Evolutionary conservation across 2,797 vertebrate genomes (phyloP).

Genomic region (Schizopygopsis pylzovi): DNA sequence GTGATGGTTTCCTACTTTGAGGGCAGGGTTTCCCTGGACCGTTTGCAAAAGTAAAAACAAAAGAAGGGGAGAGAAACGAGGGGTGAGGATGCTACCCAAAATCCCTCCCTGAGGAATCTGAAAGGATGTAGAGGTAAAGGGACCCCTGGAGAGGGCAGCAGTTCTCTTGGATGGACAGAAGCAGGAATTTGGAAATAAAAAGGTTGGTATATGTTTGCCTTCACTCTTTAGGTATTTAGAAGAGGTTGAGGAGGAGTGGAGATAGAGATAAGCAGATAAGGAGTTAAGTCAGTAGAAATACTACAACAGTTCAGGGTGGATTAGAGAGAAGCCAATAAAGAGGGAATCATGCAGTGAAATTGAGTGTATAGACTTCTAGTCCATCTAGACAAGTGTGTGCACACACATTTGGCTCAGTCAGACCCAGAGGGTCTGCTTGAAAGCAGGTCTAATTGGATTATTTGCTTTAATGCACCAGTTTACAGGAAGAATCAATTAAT

Average conservation of each 20-base stretch:
- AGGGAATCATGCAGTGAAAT: conserved; percentile 35
- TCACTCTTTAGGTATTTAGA: not conserved
- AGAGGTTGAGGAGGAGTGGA: not conserved
- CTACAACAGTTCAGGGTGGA: not conserved
- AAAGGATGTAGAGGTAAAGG: conserved; percentile 3
- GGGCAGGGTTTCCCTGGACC: conserved; percentile 28
- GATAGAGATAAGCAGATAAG: not conserved
- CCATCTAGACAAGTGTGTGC: conserved; percentile 34
- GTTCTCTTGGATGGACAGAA: conserved; percentile 36
- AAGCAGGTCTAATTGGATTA: conserved; percentile 59
- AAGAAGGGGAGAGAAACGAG: conserved; percentile 24
- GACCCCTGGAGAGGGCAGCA: conserved; percentile 7
- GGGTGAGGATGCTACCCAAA: conserved; percentile 24
- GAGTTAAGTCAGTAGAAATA: not conserved
- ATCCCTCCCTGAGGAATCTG: conserved; percentile 33
- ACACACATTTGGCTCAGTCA: conserved; percentile 25
- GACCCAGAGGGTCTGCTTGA: conserved; percentile 52
- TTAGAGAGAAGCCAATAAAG: conserved; percentile 27
- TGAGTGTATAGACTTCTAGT: conserved; percentile 28
- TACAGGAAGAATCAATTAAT: conserved; percentile 58
- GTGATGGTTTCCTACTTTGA: conserved; percentile 31
- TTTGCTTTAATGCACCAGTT: conserved; percentile 58
- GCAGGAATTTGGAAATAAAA: conserved; percentile 34
- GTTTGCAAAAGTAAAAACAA: conserved; percentile 41
- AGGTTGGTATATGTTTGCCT: conserved; percentile 49